Evolutionary conservation across 2,797 vertebrate genomes (phyloP).

Genomic region (Limnodromus scolopaceus): DNA sequence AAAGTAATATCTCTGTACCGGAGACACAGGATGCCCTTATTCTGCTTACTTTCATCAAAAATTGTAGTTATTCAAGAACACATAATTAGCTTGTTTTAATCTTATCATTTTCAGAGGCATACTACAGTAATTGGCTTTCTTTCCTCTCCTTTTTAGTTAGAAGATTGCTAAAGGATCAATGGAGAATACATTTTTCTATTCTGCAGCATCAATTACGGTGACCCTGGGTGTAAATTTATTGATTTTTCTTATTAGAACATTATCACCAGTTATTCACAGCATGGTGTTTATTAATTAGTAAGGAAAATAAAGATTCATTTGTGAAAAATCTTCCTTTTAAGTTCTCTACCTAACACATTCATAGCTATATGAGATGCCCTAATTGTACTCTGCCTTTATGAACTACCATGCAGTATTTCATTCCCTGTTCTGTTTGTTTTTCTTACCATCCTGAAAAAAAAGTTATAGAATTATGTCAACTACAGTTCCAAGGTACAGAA

Average conservation of each 20-base stretch:
- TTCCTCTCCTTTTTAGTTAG: slow-evolving; percentile 76
- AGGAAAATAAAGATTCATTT: slow-evolving; percentile 75
- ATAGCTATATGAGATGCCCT: slow-evolving; percentile 12
- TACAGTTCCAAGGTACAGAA: background rate
- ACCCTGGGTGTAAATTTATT: slow-evolving; percentile 81
- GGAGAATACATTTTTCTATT: slow-evolving; percentile 75
- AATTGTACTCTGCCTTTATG: slow-evolving; percentile 43
- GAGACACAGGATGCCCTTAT: slow-evolving; percentile 63
- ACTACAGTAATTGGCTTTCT: slow-evolving; percentile 80
- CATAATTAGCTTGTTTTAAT: slow-evolving; percentile 82
- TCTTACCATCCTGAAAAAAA: background rate
- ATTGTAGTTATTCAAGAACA: slow-evolving; percentile 76
- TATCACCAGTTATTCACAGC: slow-evolving; percentile 79
- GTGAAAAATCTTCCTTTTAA: slow-evolving; percentile 71
- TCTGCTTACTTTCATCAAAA: slow-evolving; percentile 76
- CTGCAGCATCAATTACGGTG: slow-evolving; percentile 75
- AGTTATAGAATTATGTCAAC: background rate
- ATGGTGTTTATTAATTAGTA: slow-evolving; percentile 79
- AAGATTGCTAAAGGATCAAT: slow-evolving; percentile 78
- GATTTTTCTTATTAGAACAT: slow-evolving; percentile 81
- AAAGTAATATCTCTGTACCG: slow-evolving; percentile 52
- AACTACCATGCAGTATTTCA: background rate
- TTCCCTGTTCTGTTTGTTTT: background rate
- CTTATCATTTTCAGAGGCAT: slow-evolving; percentile 79
- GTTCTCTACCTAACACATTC: slow-evolving; percentile 44